A percentile compares a stretch with the other conserved stretches of the same genome.
Conservation (phyloP, 2,113 vertebrate species). For the Eupsittula cactorum region DNA sequence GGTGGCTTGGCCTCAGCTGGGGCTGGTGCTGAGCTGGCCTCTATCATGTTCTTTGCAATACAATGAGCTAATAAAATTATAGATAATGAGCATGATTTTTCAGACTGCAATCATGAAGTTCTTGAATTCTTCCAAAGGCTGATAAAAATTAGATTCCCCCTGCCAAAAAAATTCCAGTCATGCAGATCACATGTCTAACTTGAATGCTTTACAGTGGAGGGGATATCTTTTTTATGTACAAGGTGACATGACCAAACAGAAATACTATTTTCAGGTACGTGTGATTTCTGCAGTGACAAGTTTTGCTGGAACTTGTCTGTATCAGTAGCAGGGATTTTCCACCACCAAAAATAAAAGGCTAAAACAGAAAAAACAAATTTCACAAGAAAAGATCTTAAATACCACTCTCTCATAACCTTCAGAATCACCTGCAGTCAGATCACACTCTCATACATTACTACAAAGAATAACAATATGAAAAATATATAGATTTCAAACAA, state of each 20-base stretch:
- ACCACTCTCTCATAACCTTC: not conserved
- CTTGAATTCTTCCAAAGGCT: not conserved
- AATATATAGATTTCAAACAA: not conserved
- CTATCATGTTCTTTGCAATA: not conserved
- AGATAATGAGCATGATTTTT: not conserved
- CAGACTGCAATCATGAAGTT: not conserved
- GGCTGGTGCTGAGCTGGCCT: fast-evolving
- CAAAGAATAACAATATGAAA: not conserved
- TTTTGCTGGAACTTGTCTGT: not conserved
- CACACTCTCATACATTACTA: not conserved
- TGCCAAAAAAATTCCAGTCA: not conserved
- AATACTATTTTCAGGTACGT: not conserved
- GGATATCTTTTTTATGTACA: not conserved
- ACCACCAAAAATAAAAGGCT: not conserved
- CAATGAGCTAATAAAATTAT: not conserved
- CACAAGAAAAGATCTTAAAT: not conserved
- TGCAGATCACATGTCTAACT: not conserved
- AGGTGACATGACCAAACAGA: not conserved
- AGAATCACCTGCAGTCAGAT: not conserved
- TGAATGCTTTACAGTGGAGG: not conserved
- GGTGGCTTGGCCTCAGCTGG: not conserved
- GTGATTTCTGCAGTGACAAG: not conserved
- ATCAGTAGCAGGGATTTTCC: not conserved
- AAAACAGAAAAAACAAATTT: not conserved
- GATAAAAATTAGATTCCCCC: not conserved